phyloP scores from a whole-genome alignment of 2,888 invertebrate genomes.

The Melipona beecheii region DNA sequence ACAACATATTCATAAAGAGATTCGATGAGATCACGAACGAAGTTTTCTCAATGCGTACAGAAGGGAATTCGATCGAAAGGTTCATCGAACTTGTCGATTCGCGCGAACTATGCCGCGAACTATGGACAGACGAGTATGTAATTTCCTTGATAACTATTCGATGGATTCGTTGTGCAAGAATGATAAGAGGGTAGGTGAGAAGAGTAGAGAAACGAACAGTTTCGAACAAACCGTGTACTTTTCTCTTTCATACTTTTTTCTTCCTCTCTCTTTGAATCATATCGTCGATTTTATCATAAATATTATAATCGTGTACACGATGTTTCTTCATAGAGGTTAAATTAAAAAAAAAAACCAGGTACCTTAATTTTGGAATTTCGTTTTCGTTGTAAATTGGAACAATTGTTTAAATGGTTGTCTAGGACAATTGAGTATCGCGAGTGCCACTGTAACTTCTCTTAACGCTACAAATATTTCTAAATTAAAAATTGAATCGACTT shows the following conservation, averaged over 20 bases:
- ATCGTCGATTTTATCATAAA: neutral
- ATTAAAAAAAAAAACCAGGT: neutral
- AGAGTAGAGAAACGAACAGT: neutral
- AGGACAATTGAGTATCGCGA: neutral
- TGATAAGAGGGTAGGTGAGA: too few relatives aligned
- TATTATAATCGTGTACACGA: neutral
- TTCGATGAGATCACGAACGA: conserved; percentile 25
- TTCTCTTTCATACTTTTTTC: neutral
- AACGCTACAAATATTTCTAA: neutral
- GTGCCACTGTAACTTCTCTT: neutral
- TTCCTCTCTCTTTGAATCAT: neutral
- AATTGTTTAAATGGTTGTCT: conserved; percentile 1
- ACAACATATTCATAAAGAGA: conserved; percentile 48
- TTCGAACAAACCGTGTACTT: neutral
- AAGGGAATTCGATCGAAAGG: conserved; percentile 20
- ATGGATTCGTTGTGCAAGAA: neutral
- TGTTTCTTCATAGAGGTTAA: neutral
- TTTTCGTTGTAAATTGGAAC: neutral
- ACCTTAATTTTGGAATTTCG: neutral
- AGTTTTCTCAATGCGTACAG: conserved; percentile 7
- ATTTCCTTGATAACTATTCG: neutral
- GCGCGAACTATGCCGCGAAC: neutral
- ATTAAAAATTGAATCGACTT: neutral
- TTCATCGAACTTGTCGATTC: conserved; percentile 36
- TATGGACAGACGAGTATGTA: neutral